These are phyloP conservation scores for Protodeltote pygarga DNA, from an alignment of 2,888 invertebrate species.

Conservation along the genomic window DNA sequence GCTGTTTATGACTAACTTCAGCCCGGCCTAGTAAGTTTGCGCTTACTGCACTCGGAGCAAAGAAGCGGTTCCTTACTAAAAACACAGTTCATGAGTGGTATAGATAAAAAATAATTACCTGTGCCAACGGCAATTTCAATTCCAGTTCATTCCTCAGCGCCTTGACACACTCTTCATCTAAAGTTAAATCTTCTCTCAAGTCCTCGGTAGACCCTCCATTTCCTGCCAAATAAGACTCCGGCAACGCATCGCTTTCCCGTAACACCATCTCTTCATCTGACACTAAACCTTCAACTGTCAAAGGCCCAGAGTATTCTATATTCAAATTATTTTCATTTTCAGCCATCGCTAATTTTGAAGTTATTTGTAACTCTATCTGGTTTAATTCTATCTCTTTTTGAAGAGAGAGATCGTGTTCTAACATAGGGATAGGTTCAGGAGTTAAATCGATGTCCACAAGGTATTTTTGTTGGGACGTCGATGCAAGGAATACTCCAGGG, in stretches of 20 bases:
- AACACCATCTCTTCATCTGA: slow-evolving; percentile 59
- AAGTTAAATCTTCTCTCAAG: slow-evolving; percentile 85
- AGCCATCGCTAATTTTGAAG: slow-evolving; percentile 81
- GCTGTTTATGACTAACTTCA: too few species aligned
- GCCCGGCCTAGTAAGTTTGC: too few species aligned
- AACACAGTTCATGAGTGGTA: too few species aligned
- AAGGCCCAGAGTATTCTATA: slow-evolving; percentile 80
- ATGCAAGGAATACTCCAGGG: slow-evolving; percentile 74
- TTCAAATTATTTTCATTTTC: slow-evolving; percentile 85
- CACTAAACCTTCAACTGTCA: slow-evolving; percentile 70
- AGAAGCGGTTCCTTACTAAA: too few species aligned
- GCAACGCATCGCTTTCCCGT: slow-evolving; percentile 63
- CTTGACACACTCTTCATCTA: slow-evolving; percentile 90
- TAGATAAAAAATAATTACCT: slow-evolving; percentile 68
- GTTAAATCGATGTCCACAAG: slow-evolving; percentile 73
- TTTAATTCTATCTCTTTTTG: slow-evolving; percentile 73
- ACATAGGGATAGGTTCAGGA: slow-evolving; percentile 39
- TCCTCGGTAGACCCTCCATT: slow-evolving; percentile 84
- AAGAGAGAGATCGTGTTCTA: slow-evolving; percentile 51
- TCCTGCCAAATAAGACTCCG: slow-evolving; percentile 75
- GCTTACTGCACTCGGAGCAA: too few species aligned
- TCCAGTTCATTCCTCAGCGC: slow-evolving; percentile 90
- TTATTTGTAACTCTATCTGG: slow-evolving; percentile 81
- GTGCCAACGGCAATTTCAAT: slow-evolving; percentile 90
- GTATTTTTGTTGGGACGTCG: slow-evolving; percentile 75